Evolutionary conservation across 2,113 vertebrate species (phyloP), one percentile per base, ranked within the genome.

Genomic region (Dasypus novemcinctus): DNA sequence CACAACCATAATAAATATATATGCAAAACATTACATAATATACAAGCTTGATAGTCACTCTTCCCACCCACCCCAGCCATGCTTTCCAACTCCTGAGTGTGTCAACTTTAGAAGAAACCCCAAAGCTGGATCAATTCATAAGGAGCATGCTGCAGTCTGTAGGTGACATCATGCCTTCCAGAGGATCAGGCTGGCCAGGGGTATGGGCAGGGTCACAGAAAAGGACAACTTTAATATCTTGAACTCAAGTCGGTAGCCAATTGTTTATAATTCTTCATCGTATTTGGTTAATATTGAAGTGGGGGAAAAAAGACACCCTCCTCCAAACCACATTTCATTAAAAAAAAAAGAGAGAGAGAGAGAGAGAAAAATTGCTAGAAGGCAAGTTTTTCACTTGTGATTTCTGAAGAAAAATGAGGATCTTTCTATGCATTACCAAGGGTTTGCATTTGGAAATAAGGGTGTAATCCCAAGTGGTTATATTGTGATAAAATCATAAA

Each of bases 391-490:
- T 94, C 79, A 63, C 86, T 82, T 93, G 54, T 85, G 92, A 93
- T 92, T 97, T 96, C 66, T 61, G 38, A 84, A 85, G 80, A 54
- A 90, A 93, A 78, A 68, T 13, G 41, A 29, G 23, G 15, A 52
- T 61, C 75, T 84, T 85, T 90, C 46, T 69, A 87, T 95, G 57
- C 4, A 82, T 84, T 64, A 82, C 64, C 14, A 31, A 87, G 29
- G 12, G 25, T 80, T 96, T 95, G 93, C 43, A 71, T 90, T 85
- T 87, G 75, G 80, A 94, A 93, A 92, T 93, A 61, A 83, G 59
- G 18, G 18, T 79, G n/a, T 87, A 80, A 91, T 64, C 29, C 75
- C 74, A 57, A 80, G 27, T 68, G 59, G 36, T 84, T 93, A 52
- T 57, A 49, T 59, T 41, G 29, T 84, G 79, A 93, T 79, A 89